phyloP scores from a whole-genome alignment of 2,113 vertebrate species.

The Carassius carassius region DNA sequence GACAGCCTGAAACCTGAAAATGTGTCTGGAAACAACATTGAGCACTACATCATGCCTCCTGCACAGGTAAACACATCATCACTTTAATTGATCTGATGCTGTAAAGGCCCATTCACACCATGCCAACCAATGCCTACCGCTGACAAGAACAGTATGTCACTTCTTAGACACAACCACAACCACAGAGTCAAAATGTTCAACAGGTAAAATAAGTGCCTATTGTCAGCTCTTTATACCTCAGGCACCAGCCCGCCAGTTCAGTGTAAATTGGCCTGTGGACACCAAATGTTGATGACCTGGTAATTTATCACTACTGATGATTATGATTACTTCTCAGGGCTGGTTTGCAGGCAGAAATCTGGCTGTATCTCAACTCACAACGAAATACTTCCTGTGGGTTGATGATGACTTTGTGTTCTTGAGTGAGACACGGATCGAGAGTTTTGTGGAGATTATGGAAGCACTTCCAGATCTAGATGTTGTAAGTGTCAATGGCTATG shows the following conservation, averaged over 20 bases:
- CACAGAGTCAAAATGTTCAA: background rate
- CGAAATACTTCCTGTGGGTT: conserved; percentile 81
- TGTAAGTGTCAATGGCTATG: conserved; percentile 64
- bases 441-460: conserved; percentile 78
- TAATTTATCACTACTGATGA: background rate
- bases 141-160: too few relatives aligned
- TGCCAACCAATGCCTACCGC: too few relatives aligned
- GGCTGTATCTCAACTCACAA: conserved; percentile 78
- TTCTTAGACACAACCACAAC: too few relatives aligned
- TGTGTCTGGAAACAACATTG: conserved; percentile 29
- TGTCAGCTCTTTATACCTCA: background rate
- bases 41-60: conserved; percentile 76
- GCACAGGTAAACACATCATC: conserved; percentile 68
- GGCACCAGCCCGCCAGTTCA: background rate
- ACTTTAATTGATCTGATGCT: too few relatives aligned
- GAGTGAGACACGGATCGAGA: conserved; percentile 72
- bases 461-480: conserved; percentile 71
- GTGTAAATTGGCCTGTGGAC: background rate
- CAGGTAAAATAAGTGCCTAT: background rate
- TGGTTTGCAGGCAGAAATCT: conserved; percentile 75
- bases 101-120: too few relatives aligned
- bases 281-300: background rate
- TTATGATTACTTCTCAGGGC: conserved; percentile 54
- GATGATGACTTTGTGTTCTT: conserved; percentile 80
- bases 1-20: conserved; percentile 35